Conservation (phyloP, 1,140 invertebrate species). For the Zaprionus gabonicus region DNA sequence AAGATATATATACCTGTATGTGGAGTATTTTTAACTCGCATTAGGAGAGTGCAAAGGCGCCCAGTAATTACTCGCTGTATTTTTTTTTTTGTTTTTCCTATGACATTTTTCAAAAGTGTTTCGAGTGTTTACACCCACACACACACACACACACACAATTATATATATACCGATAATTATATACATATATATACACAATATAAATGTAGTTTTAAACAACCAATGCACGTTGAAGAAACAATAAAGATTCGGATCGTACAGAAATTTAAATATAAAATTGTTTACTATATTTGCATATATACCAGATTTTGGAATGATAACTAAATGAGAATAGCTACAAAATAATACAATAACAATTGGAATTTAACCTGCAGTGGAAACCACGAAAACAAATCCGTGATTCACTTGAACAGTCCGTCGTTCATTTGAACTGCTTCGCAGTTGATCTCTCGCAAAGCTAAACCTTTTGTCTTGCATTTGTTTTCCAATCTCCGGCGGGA, state of each 20-base stretch:
- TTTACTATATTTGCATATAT: constrained; percentile 4
- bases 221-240: constrained; percentile 77
- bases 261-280: constrained; percentile 36
- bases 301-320: neutral
- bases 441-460: neutral
- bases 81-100: constrained; percentile 40
- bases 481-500: constrained; percentile 16
- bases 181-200: constrained; percentile 53
- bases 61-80: constrained; percentile 52
- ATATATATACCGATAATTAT: constrained; percentile 51
- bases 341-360: constrained; percentile 26
- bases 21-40: constrained; percentile 28
- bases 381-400: neutral
- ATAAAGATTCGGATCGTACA: constrained; percentile 80
- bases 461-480: constrained; percentile 6
- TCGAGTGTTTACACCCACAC: constrained; percentile 40
- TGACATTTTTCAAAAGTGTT: constrained; percentile 68
- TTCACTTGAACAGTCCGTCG: neutral
- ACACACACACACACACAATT: constrained; percentile 38
- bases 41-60: constrained; percentile 41
- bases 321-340: constrained; percentile 25
- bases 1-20: constrained; percentile 33
- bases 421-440: constrained; percentile 6
- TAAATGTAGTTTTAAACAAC: constrained; percentile 63
- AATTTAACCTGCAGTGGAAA: neutral